Evolutionary conservation across 53 echinoderm and acorn worm genomes (phyloP).

Genomic region (Stichopus horrens): DNA sequence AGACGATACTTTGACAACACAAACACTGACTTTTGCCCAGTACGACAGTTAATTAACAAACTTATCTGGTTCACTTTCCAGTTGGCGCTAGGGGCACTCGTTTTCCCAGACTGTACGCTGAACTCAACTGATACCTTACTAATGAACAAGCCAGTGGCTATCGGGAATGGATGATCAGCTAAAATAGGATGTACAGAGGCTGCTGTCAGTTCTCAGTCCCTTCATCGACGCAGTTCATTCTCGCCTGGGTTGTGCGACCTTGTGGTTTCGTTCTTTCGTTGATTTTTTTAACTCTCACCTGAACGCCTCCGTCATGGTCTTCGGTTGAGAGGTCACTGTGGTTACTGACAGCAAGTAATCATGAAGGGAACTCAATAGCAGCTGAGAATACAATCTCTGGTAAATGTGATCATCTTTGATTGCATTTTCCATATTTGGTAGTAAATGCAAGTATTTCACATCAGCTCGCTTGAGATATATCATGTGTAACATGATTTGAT

Average conservation of each 20-base stretch:
- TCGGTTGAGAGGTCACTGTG: background rate
- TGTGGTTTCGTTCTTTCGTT: background rate
- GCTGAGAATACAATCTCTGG: too few species aligned
- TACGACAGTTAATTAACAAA: constrained; percentile 31
- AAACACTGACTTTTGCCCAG: constrained; percentile 12
- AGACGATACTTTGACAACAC: constrained; percentile 19
- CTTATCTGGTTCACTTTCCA: constrained; percentile 25
- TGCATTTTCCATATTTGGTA: too few species aligned
- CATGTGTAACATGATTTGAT: too few species aligned
- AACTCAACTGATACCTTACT: constrained; percentile 32
- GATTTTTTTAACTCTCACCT: background rate
- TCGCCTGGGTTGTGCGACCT: background rate
- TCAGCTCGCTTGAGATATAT: too few species aligned
- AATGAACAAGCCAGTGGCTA: constrained; percentile 29
- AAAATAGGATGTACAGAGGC: background rate
- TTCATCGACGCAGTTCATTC: background rate
- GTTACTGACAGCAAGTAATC: background rate
- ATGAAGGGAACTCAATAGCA: background rate
- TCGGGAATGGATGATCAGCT: background rate
- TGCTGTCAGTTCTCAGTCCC: background rate
- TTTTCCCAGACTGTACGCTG: constrained; percentile 16
- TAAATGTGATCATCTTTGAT: too few species aligned
- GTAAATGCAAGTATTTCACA: too few species aligned
- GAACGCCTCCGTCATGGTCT: background rate
- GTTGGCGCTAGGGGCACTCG: constrained; percentile 14